Evolutionary conservation across 2,888 invertebrate genomes (phyloP).

Genomic region (Drosophila eohydei): DNA sequence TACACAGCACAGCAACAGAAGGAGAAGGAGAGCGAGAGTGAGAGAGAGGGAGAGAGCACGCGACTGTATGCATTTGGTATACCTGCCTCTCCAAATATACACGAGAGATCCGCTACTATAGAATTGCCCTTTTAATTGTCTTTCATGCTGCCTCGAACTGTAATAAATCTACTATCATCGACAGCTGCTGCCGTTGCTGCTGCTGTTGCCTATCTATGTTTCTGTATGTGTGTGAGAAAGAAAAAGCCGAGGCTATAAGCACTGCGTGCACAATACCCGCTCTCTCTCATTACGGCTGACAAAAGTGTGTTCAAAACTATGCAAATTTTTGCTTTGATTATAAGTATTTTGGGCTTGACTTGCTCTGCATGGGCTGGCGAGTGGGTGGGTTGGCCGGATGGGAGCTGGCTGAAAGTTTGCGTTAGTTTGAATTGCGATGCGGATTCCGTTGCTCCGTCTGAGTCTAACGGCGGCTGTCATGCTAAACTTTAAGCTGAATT

Average conservation of each 20-base stretch:
- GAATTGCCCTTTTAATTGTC: conserved; percentile 67
- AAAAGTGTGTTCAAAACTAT: conserved; percentile 61
- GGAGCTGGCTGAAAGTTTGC: conserved; percentile 5
- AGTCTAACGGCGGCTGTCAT: conserved; percentile 11
- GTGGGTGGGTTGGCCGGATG: not conserved
- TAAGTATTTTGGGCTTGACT: conserved; percentile 28
- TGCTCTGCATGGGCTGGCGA: not conserved
- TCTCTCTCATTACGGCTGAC: conserved; percentile 17
- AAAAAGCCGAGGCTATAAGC: conserved; percentile 1
- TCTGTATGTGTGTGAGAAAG: not conserved
- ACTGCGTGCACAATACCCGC: conserved; percentile 23
- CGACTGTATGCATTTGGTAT: conserved; percentile 17
- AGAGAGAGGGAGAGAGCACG: not conserved
- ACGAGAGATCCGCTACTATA: conserved; percentile 26
- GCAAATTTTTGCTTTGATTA: conserved; percentile 67
- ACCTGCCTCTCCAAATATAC: conserved; percentile 30
- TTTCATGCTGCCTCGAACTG: conserved; percentile 45
- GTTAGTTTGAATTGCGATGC: conserved; percentile 11
- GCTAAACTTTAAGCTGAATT: conserved; percentile 44
- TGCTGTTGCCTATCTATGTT: not conserved
- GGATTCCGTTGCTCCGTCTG: not conserved
- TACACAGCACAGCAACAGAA: not conserved
- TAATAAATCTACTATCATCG: conserved; percentile 65
- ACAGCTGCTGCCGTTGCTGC: conserved; percentile 19
- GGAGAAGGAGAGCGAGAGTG: not conserved